phyloP scores from a whole-genome alignment of 1,140 invertebrate genomes.

The Bombyx mandarina region DNA sequence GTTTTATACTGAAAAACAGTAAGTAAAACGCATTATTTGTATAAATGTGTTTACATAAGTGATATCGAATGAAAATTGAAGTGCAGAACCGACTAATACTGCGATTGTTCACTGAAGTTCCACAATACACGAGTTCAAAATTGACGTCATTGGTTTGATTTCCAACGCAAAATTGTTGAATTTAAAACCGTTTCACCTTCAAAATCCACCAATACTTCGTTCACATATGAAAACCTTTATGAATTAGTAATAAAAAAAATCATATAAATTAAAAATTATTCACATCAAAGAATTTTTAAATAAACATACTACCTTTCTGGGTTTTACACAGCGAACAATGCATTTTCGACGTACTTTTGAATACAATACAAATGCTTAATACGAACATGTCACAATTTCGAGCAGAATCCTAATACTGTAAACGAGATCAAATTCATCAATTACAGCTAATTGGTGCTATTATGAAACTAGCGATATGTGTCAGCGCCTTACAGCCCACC shows the following conservation, averaged over 20 bases:
- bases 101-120: conserved; percentile 3
- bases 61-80: neutral
- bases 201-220: neutral
- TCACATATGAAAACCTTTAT: neutral
- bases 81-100: neutral
- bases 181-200: conserved; percentile 12
- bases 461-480: conserved; percentile 47
- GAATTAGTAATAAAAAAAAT: too few species aligned
- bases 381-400: neutral
- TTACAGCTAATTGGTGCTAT: conserved; percentile 56
- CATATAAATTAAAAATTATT: too few species aligned
- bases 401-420: conserved; percentile 15
- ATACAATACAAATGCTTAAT: neutral
- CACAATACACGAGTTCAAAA: conserved; percentile 15
- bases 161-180: conserved; percentile 45
- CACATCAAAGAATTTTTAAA: too few species aligned
- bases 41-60: conserved; percentile 2
- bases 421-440: conserved; percentile 22
- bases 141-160: conserved; percentile 51
- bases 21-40: conserved; percentile 34
- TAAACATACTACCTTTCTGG: too few species aligned
- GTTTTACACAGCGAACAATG: too few species aligned
- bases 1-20: conserved; percentile 44
- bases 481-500: conserved; percentile 36
- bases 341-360: too few species aligned